Conservation (phyloP, 1,140 invertebrate genomes). For the Drosophila parvula region DNA sequence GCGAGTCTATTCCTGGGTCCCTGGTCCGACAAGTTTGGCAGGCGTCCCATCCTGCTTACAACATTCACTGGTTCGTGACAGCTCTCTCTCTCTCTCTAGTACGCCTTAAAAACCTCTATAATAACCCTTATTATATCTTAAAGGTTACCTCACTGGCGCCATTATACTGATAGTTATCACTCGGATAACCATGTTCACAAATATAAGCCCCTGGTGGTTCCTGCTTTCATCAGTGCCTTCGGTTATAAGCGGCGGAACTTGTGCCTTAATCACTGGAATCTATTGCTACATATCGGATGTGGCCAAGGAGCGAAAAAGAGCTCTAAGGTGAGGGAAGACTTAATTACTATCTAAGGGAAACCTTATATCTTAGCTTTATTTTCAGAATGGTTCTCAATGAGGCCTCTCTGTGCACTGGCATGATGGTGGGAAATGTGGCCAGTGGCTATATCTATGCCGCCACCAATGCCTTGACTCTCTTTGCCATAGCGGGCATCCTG, state of each 20-base stretch:
- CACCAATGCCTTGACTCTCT: conserved; percentile 54
- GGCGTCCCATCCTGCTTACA: conserved; percentile 87
- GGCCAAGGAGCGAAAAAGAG: conserved; percentile 85
- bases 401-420: conserved; percentile 85
- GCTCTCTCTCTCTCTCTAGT: too few species aligned
- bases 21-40: conserved; percentile 90
- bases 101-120: background rate
- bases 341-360: background rate
- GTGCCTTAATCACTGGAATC: conserved; percentile 86
- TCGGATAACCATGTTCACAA: conserved; percentile 56
- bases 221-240: conserved; percentile 86
- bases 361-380: background rate
- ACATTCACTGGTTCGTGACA: conserved; percentile 84
- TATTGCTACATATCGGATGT: conserved; percentile 88
- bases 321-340: conserved; percentile 72
- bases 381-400: conserved; percentile 87
- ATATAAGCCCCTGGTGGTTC: conserved; percentile 86
- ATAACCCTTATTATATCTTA: background rate
- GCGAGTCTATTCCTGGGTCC: conserved; percentile 88
- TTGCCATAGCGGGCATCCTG: conserved; percentile 55
- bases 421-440: conserved; percentile 86
- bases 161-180: conserved; percentile 61
- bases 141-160: conserved; percentile 69
- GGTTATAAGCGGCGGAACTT: conserved; percentile 86
- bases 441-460: conserved; percentile 84